Conservation (phyloP, 1,140 invertebrate genomes). For the Drosophila oshimai region DNA sequence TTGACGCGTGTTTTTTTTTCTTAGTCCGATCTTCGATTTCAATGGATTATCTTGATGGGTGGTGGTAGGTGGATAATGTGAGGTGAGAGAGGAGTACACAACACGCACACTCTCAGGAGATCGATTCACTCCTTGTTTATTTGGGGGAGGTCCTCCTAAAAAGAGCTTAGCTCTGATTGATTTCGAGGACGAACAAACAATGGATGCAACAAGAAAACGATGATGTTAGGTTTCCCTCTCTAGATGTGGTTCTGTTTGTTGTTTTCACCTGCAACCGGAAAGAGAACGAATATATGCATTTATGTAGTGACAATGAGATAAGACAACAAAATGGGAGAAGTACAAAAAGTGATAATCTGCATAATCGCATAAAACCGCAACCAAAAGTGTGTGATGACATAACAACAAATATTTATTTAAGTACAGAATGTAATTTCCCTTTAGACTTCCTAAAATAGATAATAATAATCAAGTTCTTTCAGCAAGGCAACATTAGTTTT, state of each 20-base stretch:
- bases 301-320: conserved; percentile 42
- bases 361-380: background rate
- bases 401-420: background rate
- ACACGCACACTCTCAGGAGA: background rate
- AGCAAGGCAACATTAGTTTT: conserved; percentile 5
- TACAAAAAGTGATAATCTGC: background rate
- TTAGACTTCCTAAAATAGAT: conserved; percentile 8
- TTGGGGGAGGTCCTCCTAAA: conserved; percentile 13
- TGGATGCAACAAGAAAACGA: conserved; percentile 48
- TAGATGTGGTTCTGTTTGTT: background rate
- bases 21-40: conserved; percentile 9
- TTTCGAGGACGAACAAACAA: conserved; percentile 37
- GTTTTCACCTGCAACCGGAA: conserved; percentile 57
- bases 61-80: background rate
- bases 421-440: background rate
- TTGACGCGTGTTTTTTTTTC: conserved; percentile 36
- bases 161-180: conserved; percentile 7
- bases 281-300: conserved; percentile 50
- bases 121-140: too few species aligned
- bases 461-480: conserved; percentile 2
- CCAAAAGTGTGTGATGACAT: background rate
- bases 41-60: background rate
- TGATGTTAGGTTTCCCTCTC: conserved; percentile 23
- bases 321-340: background rate
- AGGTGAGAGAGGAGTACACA: background rate